These are phyloP conservation scores for Galerucella pusilla DNA, from an alignment of 2,888 invertebrate genomes.

Conservation along the genomic window DNA sequence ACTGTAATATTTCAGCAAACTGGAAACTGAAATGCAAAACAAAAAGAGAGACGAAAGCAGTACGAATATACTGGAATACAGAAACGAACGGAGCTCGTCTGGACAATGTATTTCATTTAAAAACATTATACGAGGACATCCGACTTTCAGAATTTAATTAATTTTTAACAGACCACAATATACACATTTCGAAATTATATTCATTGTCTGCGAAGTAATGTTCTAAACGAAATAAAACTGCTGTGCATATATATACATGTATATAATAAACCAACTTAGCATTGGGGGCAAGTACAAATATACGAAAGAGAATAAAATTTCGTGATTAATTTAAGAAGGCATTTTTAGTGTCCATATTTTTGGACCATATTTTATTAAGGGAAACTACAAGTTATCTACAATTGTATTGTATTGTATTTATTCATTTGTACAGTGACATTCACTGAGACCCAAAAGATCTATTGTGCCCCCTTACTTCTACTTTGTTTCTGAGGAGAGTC, in stretches of 20 bases:
- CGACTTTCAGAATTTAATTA: constrained; percentile 42
- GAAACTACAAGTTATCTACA: no score
- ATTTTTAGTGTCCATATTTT: background rate
- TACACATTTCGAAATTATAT: constrained; percentile 25
- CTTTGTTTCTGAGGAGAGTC: no score
- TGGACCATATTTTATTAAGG: no score
- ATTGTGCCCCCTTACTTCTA: no score
- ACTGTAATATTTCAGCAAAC: constrained; percentile 56
- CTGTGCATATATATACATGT: constrained; percentile 1
- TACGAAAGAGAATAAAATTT: background rate
- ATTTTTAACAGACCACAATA: constrained; percentile 43
- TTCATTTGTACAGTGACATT: no score
- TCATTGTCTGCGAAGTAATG: constrained; percentile 18
- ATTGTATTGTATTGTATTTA: no score
- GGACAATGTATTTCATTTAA: constrained; percentile 51
- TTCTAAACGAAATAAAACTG: constrained; percentile 14
- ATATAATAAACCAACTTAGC: constrained; percentile 19
- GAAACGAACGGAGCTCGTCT: constrained; percentile 38
- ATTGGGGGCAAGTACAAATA: constrained; percentile 1
- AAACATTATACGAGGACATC: constrained; percentile 44
- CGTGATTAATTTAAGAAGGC: constrained; percentile 1
- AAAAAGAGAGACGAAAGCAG: constrained; percentile 43
- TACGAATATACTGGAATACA: constrained; percentile 25
- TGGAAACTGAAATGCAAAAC: constrained; percentile 51
- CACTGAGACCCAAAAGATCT: no score